These are phyloP conservation scores for Crossoptilon crossoptilon DNA, from an alignment of 2,797 vertebrate genomes.

Conservation along the genomic window DNA sequence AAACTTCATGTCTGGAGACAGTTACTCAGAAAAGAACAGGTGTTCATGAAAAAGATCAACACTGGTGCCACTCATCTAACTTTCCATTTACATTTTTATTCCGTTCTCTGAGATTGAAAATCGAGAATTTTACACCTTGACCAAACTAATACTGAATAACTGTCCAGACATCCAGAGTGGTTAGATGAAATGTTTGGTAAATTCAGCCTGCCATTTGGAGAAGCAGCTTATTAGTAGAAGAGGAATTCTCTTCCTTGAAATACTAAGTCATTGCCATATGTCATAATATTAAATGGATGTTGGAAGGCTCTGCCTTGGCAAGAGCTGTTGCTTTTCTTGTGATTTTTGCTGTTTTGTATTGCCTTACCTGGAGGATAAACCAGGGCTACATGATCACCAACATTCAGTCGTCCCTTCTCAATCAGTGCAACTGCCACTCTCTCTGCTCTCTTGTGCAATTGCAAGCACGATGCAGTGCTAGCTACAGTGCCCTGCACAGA, in stretches of 20 bases:
- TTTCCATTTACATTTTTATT: background rate
- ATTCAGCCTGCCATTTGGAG: background rate
- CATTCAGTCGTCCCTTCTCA: constrained; percentile 88
- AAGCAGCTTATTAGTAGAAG: background rate
- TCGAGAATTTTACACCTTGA: background rate
- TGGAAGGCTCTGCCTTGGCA: background rate
- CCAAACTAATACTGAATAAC: background rate
- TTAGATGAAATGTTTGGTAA: background rate
- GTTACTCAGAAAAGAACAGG: background rate
- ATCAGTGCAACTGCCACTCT: constrained; percentile 88
- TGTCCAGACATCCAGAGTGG: background rate
- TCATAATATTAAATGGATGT: background rate
- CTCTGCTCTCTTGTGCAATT: constrained; percentile 94
- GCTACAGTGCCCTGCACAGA: constrained; percentile 88
- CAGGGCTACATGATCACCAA: constrained; percentile 93
- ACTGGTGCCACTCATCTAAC: background rate
- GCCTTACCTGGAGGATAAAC: constrained; percentile 91
- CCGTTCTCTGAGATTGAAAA: background rate
- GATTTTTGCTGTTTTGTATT: background rate
- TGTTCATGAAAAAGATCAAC: background rate
- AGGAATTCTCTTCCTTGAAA: background rate
- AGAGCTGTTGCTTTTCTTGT: background rate
- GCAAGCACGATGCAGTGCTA: constrained; percentile 90
- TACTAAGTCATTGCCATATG: background rate
- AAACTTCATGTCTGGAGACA: background rate